Conservation (phyloP, 2,797 vertebrate genomes). For the Pseudocheirus occidentalis region DNA sequence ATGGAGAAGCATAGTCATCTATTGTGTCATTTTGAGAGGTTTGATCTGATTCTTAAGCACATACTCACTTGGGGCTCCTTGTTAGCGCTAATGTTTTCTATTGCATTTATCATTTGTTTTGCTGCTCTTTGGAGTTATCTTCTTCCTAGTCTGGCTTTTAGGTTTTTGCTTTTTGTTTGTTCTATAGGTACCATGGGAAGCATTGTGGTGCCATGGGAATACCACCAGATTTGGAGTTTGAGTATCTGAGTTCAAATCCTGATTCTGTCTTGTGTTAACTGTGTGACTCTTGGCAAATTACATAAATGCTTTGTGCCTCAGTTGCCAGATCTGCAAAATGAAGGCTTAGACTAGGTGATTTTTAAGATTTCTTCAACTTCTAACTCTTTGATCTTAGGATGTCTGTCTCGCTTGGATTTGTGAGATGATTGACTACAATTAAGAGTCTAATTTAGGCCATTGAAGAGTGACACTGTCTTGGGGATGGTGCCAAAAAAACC, state of each 20-base stretch:
- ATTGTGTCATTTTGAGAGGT: not conserved
- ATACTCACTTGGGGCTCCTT: not conserved
- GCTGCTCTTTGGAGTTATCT: not conserved
- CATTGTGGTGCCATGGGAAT: not conserved
- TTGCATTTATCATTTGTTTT: not conserved
- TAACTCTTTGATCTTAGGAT: not conserved
- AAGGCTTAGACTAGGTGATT: not conserved
- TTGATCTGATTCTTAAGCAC: not conserved
- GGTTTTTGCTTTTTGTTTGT: not conserved
- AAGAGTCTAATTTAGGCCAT: not conserved
- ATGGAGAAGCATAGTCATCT: not conserved
- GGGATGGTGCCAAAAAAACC: not conserved
- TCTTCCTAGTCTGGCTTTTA: not conserved
- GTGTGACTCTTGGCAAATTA: not conserved
- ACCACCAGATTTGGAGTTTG: fast-evolving
- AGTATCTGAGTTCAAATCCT: fast-evolving
- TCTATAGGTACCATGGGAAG: not conserved
- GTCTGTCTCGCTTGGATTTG: not conserved
- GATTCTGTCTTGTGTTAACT: not conserved
- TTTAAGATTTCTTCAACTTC: not conserved
- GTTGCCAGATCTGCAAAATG: not conserved
- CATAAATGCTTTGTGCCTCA: not conserved
- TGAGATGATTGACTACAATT: not conserved
- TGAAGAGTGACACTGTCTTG: not conserved
- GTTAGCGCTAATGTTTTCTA: not conserved